Evolutionary conservation across 2,888 invertebrate genomes (phyloP), one percentile per base, ranked within the genome.

Genomic region (Drosophila leonis): DNA sequence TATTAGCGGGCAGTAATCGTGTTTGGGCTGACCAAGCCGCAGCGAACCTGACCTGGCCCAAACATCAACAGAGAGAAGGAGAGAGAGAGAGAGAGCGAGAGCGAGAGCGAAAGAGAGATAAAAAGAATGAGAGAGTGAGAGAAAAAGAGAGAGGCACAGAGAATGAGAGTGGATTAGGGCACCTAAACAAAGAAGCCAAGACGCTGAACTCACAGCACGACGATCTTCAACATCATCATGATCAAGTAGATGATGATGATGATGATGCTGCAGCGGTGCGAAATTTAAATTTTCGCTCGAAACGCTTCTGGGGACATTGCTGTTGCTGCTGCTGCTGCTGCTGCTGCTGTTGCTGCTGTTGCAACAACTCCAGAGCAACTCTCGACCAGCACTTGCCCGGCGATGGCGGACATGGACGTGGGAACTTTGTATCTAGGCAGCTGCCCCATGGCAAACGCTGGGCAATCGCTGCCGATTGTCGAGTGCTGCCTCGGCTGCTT

Each of bases 231-330:
- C 41, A 74, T 18, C 29, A 64, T 48, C 42, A 73, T 64, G 18
- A 74, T 52, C 37, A 10, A 15, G 35, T 15, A 15, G 46, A 54
- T 20, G 61, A 62, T 76, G 75, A 62, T 55, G 67, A 54, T 76
- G 67, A 51, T 79, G 73, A 57, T 79, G 66, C 35, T 76, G 75
- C 72, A 57, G 75, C 88, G 90, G 90, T 88, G 88, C 90, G 85
- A 88, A 90, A 90, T 90, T 90, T 88, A 90, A 90, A 90, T 90
- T 88, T 83, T 88, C 86, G 76, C 90, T 89, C 75, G 90, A 90
- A 90, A 85, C 81, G 90, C 90, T 90, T 88, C 90, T 90, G 88
- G 90, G 88, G 90, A 88, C 86, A 88, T 88, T 88, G 82, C 74
- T 70, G 2, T 24, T 24, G 75, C 59, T 67, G 80, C 67, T 63